Base-by-base conservation (phyloP, 2,113 vertebrate genomes). In the Archocentrus centrarchus region DNA sequence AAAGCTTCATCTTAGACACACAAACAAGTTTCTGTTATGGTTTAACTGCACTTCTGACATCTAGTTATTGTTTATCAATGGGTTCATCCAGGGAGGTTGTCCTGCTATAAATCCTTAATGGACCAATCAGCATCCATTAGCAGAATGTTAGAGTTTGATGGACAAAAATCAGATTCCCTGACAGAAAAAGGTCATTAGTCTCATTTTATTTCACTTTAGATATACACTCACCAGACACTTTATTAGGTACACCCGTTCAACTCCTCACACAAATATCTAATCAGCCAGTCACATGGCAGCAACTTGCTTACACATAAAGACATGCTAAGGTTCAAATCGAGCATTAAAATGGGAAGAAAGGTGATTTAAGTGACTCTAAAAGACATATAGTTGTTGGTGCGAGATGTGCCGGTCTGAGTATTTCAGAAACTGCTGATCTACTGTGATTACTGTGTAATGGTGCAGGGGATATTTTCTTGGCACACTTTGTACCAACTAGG, bases 361-460 rank as follows among this genome's bases (percentile, higher is more conserved):
- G 47, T 17, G 17, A 53, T 53, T 18, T 53, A 18, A 53, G 7
- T 18, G 17, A 53, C 17, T 39, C 37, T 53, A 39, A 44, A 15
- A 24, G 39, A 24, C 44, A 39, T 8, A 0, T 39, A 17, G 39
- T 27, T 68, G 63, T 66, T 14, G 22, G 59, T 18, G 59, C 2
- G 15, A 6, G 39, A 44, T n/a, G 15, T 8, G 62, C 20, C 7
- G 60, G 32, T 7, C 32, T 1, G 32, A 63, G 61, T n/a, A 37
- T 13, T 63, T 63, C 32, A 63, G 32, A 0, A 62, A 62, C 32
- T 22, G 61, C 63, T 24, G 37, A 7, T 44, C 63, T 66, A 4
- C 37, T 44, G 1, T 0, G 39, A 2, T 24, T 44, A 24, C 63
- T 66, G 0, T 66, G n/a, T 2, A 15, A 0, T 3, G n/a, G n/a